Evolutionary conservation across 2,888 invertebrate genomes (phyloP).

Genomic region (Tridacna crocea): DNA sequence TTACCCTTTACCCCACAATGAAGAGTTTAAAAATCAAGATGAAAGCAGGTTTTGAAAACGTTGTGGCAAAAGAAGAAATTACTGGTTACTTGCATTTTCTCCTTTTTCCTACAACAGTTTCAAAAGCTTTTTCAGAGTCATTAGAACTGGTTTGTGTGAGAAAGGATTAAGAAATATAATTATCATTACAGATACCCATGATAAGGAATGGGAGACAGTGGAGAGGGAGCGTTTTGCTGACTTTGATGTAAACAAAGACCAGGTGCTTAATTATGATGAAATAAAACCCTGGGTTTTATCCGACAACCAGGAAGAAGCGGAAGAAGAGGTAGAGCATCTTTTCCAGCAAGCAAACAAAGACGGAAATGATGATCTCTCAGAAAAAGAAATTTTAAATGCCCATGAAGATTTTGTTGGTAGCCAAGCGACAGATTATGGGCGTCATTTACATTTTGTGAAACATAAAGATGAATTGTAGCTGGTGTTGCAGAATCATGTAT

Average conservation of each 20-base stretch:
- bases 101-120: too few species aligned
- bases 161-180: not conserved
- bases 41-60: too few species aligned
- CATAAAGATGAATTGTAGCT: constrained; percentile 61
- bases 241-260: constrained; percentile 93
- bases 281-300: constrained; percentile 95
- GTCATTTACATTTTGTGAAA: constrained; percentile 94
- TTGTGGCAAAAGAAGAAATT: too few species aligned
- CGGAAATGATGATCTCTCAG: constrained; percentile 92
- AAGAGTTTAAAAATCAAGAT: too few species aligned
- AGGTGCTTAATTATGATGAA: constrained; percentile 91
- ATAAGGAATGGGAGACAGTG: constrained; percentile 71
- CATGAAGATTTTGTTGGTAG: constrained; percentile 99
- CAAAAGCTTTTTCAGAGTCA: too few species aligned
- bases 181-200: constrained; percentile 57
- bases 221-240: constrained; percentile 78
- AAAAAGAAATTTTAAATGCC: constrained; percentile 94
- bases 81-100: too few species aligned
- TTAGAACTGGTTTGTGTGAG: not conserved
- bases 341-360: constrained; percentile 86
- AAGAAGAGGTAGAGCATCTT: constrained; percentile 95
- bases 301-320: constrained; percentile 91
- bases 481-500: too few species aligned
- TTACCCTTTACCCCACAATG: too few species aligned
- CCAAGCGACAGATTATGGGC: constrained; percentile 99